Base-by-base conservation (phyloP, 2,888 invertebrate genomes). In the Stenodema calcarata region DNA sequence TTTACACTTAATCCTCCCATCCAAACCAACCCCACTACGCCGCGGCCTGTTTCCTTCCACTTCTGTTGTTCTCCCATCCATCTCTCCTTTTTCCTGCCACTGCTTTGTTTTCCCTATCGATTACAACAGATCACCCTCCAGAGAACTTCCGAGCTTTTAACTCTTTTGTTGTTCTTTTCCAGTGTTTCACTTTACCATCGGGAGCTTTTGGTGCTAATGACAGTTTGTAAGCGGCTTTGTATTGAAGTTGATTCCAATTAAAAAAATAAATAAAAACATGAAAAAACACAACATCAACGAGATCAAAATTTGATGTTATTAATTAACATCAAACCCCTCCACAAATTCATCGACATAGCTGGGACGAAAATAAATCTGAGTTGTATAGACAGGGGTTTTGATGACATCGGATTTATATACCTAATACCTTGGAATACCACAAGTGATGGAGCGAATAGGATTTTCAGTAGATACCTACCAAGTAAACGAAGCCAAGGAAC, bases 1-100 rank as follows among this genome's bases (percentile, higher is more conserved):
- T 86, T 78, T 86, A 86, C 86, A 79, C 86, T 86, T 86, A 78
- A 86, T 79, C 86, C 86, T 35, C 75, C 27, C 69, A 11, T 50
- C 82, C 27, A 12, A 18, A 35, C 69, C 42, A 11, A n/a, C 28
- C 62, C 69, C 82, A 23, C 82, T 69, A 41, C 69, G 30, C 27
- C 35, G 28, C 47, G 27, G 18, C 35, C 44, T 69, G 35, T 69
- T 82, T 69, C 82, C 69, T 82, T 41, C 41, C 69, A 69, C 75
- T 82, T 69, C 41, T 80, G 30, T 62, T 54, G 30, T 54, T 69
- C 82, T 62, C 23, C 18, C 82, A 27, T 47, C 80, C 80, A 30
- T 78, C 47, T 78, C 78, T 80, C 54, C 30, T 16, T 44, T 18
- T 28, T 47, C 47, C 18, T 82, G 50, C 62, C 79, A 35, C 35